phyloP scores from a whole-genome alignment of 2,797 vertebrate genomes.

The Sphenopsis melanotis region DNA sequence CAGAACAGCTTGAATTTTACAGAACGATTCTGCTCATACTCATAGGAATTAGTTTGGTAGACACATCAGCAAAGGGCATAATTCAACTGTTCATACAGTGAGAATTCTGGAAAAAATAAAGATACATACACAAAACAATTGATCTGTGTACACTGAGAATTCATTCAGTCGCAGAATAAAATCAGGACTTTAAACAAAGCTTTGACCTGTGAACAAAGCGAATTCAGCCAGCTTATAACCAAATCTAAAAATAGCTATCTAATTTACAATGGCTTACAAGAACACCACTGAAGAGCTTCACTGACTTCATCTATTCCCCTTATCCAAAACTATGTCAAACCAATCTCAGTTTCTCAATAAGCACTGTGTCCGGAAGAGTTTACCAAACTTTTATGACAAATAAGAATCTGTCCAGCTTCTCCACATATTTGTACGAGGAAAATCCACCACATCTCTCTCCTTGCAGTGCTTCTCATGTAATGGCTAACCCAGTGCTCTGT shows the following conservation, averaged over 20 bases:
- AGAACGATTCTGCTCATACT: constrained; percentile 76
- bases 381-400: constrained; percentile 49
- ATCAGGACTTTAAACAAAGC: constrained; percentile 76
- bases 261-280: constrained; percentile 76
- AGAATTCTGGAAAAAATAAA: constrained; percentile 75
- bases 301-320: constrained; percentile 68
- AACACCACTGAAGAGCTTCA: constrained; percentile 69
- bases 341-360: constrained; percentile 72
- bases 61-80: constrained; percentile 75
- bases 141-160: constrained; percentile 76
- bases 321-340: constrained; percentile 64
- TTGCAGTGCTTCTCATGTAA: constrained; percentile 52
- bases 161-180: constrained; percentile 76
- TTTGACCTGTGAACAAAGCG: constrained; percentile 79
- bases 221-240: constrained; percentile 77
- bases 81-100: constrained; percentile 76
- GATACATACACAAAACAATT: constrained; percentile 78
- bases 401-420: constrained; percentile 63
- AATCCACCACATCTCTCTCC: constrained; percentile 51
- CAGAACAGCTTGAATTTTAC: constrained; percentile 75
- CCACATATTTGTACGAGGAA: constrained; percentile 47
- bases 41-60: constrained; percentile 72
- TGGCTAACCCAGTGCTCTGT: constrained; percentile 69
- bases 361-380: constrained; percentile 61
- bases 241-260: constrained; percentile 73